Conservation (phyloP, 2,113 vertebrate species). For the rabbit (Oryctolagus cuniculus) region DNA sequence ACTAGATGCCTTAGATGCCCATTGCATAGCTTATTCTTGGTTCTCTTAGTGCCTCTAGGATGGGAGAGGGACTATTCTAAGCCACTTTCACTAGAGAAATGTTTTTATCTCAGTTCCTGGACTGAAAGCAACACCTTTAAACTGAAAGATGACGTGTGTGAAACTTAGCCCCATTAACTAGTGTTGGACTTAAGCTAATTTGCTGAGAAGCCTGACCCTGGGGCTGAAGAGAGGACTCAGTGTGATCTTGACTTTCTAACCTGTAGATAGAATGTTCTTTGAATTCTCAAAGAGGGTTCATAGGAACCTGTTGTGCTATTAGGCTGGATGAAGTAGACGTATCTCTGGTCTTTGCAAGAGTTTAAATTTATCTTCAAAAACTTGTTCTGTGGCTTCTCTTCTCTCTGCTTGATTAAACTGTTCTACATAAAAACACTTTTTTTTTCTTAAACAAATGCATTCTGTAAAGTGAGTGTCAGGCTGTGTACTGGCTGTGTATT, state of each 20-base stretch:
- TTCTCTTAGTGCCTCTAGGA: not conserved
- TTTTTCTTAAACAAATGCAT: not conserved
- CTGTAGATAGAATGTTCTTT: constrained; percentile 11
- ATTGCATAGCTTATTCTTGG: not conserved
- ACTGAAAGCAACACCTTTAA: constrained; percentile 64
- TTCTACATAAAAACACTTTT: constrained; percentile 34
- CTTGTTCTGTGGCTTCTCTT: not conserved
- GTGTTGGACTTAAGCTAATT: not conserved
- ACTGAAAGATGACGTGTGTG: constrained; percentile 58
- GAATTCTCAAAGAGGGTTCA: constrained; percentile 37
- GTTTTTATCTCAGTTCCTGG: constrained; percentile 72
- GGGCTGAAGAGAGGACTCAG: not conserved
- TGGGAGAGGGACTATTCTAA: constrained; percentile 28
- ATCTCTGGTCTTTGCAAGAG: not conserved
- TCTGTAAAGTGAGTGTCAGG: not conserved
- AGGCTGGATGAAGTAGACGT: not conserved
- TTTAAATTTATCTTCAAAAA: constrained; percentile 38
- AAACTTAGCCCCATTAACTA: constrained; percentile 50
- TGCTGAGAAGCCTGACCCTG: not conserved
- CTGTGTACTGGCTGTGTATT: not conserved
- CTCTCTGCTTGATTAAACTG: not conserved
- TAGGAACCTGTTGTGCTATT: not conserved
- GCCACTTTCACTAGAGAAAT: constrained; percentile 52
- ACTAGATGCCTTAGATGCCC: not conserved
- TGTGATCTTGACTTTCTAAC: not conserved